These are phyloP conservation scores for Pristionchus fissidentatus DNA, from an alignment of 2,888 invertebrate genomes.

Conservation along the genomic window DNA sequence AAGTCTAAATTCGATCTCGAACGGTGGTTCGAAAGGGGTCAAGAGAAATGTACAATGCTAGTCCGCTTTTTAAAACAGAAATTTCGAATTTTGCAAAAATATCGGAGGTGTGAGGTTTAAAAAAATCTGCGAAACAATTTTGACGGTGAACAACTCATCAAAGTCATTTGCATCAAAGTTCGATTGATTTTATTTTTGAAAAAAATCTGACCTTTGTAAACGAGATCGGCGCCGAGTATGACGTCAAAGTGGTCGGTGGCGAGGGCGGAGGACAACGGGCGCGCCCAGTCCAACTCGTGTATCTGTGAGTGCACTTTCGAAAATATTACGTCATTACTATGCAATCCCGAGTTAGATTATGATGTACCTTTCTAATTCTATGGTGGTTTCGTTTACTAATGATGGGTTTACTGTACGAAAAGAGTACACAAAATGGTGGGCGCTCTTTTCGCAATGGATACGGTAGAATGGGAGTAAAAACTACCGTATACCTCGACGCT, in stretches of 20 bases:
- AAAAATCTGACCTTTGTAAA: constrained; percentile 70
- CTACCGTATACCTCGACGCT: constrained; percentile 26
- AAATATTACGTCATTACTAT: too few species aligned
- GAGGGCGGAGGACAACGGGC: constrained; percentile 29
- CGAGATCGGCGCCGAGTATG: constrained; percentile 76
- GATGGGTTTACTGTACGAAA: too few species aligned
- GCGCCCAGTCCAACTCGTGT: constrained; percentile 5
- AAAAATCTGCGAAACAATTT: too few species aligned
- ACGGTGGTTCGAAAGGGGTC: too few species aligned
- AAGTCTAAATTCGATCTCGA: too few species aligned
- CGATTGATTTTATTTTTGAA: not conserved
- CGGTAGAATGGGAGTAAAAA: not conserved
- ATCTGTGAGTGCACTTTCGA: constrained; percentile 4
- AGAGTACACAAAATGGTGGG: too few species aligned
- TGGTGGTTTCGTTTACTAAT: too few species aligned
- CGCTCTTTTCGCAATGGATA: too few species aligned
- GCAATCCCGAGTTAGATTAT: too few species aligned
- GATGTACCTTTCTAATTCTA: too few species aligned
- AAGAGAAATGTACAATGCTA: too few species aligned
- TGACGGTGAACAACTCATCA: not conserved
- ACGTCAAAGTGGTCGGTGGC: constrained; percentile 67
- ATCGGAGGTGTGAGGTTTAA: not conserved
- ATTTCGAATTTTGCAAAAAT: not conserved
- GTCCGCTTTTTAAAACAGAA: too few species aligned
- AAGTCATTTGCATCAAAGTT: not conserved